Percentiles rank a stretch among this genome's conserved stretches.
phyloP scores from a whole-genome alignment of 64 coral and sea anemone species.

The Pocillopora verrucosa region DNA sequence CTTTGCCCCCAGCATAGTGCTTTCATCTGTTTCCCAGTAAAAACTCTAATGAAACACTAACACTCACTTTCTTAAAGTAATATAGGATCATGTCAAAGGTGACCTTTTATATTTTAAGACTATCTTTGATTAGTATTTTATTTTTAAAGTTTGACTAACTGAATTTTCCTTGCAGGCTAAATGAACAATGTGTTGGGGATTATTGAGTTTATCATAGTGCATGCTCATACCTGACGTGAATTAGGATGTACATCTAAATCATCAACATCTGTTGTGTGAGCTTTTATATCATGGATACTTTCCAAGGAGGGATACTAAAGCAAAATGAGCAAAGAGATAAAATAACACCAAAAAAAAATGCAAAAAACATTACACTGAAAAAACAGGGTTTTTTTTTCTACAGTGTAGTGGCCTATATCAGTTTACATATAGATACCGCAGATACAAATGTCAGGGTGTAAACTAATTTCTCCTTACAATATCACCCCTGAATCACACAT shows the following conservation, averaged over 20 bases:
- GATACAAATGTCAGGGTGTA: not conserved
- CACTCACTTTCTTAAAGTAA: too few relatives aligned
- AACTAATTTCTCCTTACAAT: not conserved
- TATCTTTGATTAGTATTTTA: too few relatives aligned
- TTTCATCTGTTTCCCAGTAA: too few relatives aligned
- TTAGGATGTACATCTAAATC: slow-evolving; percentile 93
- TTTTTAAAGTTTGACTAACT: too few relatives aligned
- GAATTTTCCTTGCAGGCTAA: too few relatives aligned
- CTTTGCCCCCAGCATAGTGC: too few relatives aligned
- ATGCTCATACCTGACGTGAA: slow-evolving; percentile 68
- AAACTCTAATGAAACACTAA: too few relatives aligned
- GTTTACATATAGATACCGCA: not conserved
- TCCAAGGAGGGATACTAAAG: slow-evolving; percentile 90
- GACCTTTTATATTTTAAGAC: too few relatives aligned
- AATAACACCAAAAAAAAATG: not conserved
- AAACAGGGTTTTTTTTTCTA: not conserved
- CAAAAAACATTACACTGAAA: not conserved
- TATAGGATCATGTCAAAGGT: too few relatives aligned
- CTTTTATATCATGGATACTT: slow-evolving; percentile 83
- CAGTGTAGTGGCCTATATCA: not conserved
- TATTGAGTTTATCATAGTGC: not conserved
- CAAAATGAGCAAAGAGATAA: not conserved
- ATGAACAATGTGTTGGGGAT: too few relatives aligned
- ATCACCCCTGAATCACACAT: not conserved
- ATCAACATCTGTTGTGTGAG: slow-evolving; percentile 97